Percentiles rank a stretch among this genome's conserved stretches.
Conservation (phyloP, 1,140 invertebrate genomes). For the Drosophila lacertosa region DNA sequence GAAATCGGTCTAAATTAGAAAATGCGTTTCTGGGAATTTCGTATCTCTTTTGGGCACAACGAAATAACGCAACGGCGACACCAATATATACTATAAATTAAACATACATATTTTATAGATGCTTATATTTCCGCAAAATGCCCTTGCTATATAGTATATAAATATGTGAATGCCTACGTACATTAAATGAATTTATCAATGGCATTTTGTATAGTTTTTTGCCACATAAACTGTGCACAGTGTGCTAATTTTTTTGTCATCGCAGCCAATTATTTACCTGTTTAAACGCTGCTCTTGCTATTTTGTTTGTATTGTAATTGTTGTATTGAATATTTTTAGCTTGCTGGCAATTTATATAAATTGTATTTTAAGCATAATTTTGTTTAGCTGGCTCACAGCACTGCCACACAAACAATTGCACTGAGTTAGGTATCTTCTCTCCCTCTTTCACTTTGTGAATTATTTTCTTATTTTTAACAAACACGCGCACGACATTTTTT, state of each 20-base stretch:
- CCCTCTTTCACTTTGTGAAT: conserved; percentile 23
- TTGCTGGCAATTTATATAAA: conserved; percentile 71
- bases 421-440: conserved; percentile 25
- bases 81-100: conserved; percentile 54
- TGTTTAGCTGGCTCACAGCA: conserved; percentile 43
- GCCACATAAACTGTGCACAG: conserved; percentile 30
- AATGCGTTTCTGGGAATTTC: conserved; percentile 84
- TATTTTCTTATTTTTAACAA: conserved; percentile 21
- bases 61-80: conserved; percentile 59
- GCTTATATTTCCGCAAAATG: conserved; percentile 41
- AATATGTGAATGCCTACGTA: conserved; percentile 2
- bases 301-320: conserved; percentile 29
- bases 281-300: conserved; percentile 58
- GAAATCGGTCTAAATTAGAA: conserved; percentile 84
- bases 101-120: conserved; percentile 35
- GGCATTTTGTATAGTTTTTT: conserved; percentile 39
- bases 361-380: conserved; percentile 75
- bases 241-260: conserved; percentile 30
- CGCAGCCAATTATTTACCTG: conserved; percentile 61
- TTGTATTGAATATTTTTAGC: conserved; percentile 32
- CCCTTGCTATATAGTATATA: conserved; percentile 14
- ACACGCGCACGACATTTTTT: conserved; percentile 15
- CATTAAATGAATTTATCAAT: conserved; percentile 45
- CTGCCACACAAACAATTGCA: conserved; percentile 39
- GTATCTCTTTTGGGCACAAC: conserved; percentile 78